Conservation (phyloP, 2,113 vertebrate genomes). For the Mus pahari region DNA sequence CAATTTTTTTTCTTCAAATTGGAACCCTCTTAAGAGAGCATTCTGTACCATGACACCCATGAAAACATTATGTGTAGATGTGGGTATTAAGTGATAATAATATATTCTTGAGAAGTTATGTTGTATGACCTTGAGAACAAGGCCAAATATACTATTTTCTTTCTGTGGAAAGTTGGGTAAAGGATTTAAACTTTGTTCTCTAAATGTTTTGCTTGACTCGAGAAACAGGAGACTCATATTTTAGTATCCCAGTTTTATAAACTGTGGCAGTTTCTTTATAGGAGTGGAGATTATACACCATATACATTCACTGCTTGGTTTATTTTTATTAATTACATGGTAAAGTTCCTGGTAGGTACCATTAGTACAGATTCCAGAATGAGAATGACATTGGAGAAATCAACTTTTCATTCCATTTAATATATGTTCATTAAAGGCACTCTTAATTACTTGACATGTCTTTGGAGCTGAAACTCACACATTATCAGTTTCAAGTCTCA, state of each 20-base stretch:
- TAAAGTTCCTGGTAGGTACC: too few species aligned
- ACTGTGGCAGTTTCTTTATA: background rate
- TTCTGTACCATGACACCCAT: too few species aligned
- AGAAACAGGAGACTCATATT: background rate
- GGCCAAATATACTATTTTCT: background rate
- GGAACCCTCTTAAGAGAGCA: background rate
- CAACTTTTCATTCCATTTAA: too few species aligned
- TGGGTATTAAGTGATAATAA: background rate
- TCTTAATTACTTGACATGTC: too few species aligned
- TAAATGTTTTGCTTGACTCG: background rate
- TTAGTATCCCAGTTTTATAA: background rate
- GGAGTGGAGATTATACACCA: background rate
- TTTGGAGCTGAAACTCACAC: too few species aligned
- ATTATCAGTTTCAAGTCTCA: too few species aligned
- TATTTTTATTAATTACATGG: background rate
- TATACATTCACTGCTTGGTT: background rate
- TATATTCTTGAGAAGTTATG: background rate
- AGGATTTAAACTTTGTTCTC: background rate
- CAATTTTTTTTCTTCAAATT: background rate
- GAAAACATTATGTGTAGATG: background rate
- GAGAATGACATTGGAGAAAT: too few species aligned
- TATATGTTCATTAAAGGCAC: too few species aligned
- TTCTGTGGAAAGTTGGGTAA: background rate
- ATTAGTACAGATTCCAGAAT: too few species aligned
- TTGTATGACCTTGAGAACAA: background rate